Percentiles rank a stretch among this genome's conserved stretches.
Conservation (phyloP, 2,113 vertebrate species). For the Sorex araneus region DNA sequence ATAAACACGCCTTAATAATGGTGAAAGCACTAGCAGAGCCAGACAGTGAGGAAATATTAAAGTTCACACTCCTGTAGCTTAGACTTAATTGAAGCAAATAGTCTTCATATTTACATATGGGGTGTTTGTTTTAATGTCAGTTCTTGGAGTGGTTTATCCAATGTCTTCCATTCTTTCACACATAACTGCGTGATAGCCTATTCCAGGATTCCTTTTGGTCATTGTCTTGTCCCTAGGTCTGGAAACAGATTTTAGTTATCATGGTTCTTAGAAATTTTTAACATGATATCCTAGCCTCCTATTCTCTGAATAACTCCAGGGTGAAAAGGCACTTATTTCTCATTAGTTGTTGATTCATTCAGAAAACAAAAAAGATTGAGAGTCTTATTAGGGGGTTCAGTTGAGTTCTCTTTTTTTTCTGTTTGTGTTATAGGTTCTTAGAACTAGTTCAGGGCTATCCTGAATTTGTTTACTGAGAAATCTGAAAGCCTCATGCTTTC, state of each 20-base stretch:
- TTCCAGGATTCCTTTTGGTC: background rate
- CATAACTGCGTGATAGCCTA: background rate
- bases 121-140: slow-evolving; percentile 76
- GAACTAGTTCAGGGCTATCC: slow-evolving; percentile 23
- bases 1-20: slow-evolving; percentile 83
- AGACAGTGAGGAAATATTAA: slow-evolving; percentile 78
- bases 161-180: slow-evolving; percentile 36
- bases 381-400: slow-evolving; percentile 42
- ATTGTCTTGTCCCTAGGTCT: slow-evolving; percentile 55
- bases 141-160: slow-evolving; percentile 49
- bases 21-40: slow-evolving; percentile 63
- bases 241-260: slow-evolving; percentile 55
- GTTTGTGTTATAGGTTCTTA: background rate
- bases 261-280: slow-evolving; percentile 57
- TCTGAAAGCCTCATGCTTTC: background rate
- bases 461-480: slow-evolving; percentile 44
- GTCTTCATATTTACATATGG: slow-evolving; percentile 78
- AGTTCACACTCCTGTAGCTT: slow-evolving; percentile 76
- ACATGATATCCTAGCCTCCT: background rate
- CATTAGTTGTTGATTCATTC: slow-evolving; percentile 60
- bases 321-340: slow-evolving; percentile 16
- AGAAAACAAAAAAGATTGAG: slow-evolving; percentile 4
- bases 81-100: slow-evolving; percentile 83
- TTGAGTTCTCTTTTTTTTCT: slow-evolving; percentile 19
- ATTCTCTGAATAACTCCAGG: background rate